A percentile compares a stretch with the other conserved stretches of the same genome.
These are phyloP conservation scores for Dasypolia templi DNA, from an alignment of 2,888 invertebrate species.

Conservation along the genomic window DNA sequence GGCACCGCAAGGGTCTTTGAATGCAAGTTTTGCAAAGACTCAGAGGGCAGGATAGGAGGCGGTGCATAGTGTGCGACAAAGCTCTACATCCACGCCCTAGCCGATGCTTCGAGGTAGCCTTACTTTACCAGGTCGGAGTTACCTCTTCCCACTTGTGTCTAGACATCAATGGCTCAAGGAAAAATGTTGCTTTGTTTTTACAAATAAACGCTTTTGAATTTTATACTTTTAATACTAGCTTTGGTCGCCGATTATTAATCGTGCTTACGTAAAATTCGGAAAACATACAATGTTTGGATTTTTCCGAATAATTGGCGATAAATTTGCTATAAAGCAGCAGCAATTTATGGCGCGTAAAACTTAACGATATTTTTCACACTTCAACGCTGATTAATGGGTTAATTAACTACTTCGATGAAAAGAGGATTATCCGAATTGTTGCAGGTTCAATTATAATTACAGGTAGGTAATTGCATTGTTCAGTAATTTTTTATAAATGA, in stretches of 20 bases:
- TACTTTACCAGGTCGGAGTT: too few relatives aligned
- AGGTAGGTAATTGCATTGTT: neutral
- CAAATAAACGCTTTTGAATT: neutral
- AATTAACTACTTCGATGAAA: conserved; percentile 19
- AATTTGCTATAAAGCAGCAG: neutral
- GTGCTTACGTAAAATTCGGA: neutral
- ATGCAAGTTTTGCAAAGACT: too few relatives aligned
- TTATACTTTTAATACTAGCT: neutral
- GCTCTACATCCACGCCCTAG: too few relatives aligned
- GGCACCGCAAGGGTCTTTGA: too few relatives aligned
- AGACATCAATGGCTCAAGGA: too few relatives aligned
- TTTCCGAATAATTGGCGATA: neutral
- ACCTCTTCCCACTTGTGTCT: too few relatives aligned
- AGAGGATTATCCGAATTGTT: neutral
- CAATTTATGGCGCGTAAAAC: conserved; percentile 29
- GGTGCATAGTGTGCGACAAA: too few relatives aligned
- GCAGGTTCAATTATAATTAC: neutral
- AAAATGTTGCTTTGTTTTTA: neutral
- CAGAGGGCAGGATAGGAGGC: too few relatives aligned
- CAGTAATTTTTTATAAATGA: neutral
- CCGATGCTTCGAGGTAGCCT: too few relatives aligned
- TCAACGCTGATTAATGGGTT: conserved; percentile 32
- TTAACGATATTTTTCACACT: conserved; percentile 32
- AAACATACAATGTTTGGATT: neutral
- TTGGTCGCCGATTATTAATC: neutral